phyloP scores from a whole-genome alignment of 37 sponge, comb jelly and placozoan species.

The Corticium candelabrum region DNA sequence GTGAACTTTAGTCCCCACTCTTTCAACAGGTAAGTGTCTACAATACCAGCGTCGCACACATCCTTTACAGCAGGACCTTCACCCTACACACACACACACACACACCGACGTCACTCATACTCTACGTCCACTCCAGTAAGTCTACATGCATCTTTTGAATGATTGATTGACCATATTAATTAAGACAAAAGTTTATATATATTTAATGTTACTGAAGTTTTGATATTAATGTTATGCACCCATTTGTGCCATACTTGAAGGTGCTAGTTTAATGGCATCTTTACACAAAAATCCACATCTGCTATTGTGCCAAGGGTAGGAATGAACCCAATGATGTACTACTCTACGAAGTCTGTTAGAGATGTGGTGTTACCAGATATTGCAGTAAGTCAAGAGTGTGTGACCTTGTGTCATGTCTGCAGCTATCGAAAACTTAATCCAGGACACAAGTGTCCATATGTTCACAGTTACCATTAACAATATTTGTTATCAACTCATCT shows the following conservation, averaged over 20 bases:
- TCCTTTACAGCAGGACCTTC: conserved; percentile 48
- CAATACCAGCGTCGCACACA: conserved; percentile 31
- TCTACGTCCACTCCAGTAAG: neutral
- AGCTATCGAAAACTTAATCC: too few species aligned
- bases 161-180: neutral
- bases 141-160: neutral
- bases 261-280: too few species aligned
- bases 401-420: too few species aligned
- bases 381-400: too few species aligned
- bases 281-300: too few species aligned
- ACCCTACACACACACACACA: conserved; percentile 6
- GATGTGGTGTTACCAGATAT: too few species aligned
- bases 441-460: neutral
- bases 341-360: too few species aligned
- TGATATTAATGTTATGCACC: neutral
- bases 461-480: conserved; percentile 31
- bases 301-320: too few species aligned
- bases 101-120: neutral
- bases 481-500: neutral
- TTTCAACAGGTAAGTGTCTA: conserved; percentile 66
- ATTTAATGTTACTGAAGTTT: neutral
- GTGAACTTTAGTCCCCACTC: conserved; percentile 92
- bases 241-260: too few species aligned
- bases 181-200: neutral
- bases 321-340: too few species aligned